A percentile compares a stretch with the other conserved stretches of the same genome.
Evolutionary conservation across 2,888 invertebrate genomes (phyloP).

Genomic region (Stenodema calcarata): DNA sequence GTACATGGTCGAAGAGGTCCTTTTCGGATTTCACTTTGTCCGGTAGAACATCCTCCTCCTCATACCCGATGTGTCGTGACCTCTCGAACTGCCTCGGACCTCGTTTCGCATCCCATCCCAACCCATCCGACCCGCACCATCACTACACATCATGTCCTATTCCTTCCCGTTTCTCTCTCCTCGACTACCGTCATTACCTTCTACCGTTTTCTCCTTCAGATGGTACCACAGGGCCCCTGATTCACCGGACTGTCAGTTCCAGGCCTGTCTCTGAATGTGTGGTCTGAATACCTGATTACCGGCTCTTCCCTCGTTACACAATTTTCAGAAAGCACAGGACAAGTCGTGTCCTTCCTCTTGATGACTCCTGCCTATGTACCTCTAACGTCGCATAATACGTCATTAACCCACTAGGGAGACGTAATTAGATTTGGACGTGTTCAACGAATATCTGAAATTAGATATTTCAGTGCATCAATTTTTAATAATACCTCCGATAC

Average conservation of each 20-base stretch:
- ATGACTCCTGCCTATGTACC: too few species aligned
- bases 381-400: too few species aligned
- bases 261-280: background rate
- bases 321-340: too few species aligned
- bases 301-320: background rate
- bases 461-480: too few species aligned
- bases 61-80: background rate
- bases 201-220: background rate
- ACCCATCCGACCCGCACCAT: background rate
- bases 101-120: background rate
- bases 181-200: background rate
- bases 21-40: background rate
- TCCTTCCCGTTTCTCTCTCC: background rate
- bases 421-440: too few species aligned
- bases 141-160: background rate
- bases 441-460: too few species aligned
- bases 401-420: too few species aligned
- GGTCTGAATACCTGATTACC: background rate
- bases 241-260: background rate
- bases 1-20: too few species aligned
- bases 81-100: background rate
- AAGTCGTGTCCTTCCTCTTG: too few species aligned
- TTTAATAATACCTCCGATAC: too few species aligned
- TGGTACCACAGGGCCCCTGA: background rate
- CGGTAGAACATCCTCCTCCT: background rate